Percentiles rank a stretch among this genome's conserved stretches.
Evolutionary conservation across 2,113 vertebrate genomes (phyloP).

Genomic region (Oplegnathus fasciatus): DNA sequence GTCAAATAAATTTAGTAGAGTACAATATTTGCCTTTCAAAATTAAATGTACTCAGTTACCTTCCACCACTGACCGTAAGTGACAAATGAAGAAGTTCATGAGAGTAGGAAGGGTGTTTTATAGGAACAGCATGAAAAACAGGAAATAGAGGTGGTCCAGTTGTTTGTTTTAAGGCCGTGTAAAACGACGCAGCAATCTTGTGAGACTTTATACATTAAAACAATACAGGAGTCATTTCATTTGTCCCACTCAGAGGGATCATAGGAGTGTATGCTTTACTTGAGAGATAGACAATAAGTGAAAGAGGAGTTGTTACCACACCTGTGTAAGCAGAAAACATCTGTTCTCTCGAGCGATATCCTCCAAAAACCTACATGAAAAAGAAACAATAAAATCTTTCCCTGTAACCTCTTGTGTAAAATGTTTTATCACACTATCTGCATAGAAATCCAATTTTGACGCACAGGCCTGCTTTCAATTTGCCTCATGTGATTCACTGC

Average conservation of each 20-base stretch:
- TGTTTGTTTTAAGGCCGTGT: conserved; percentile 5
- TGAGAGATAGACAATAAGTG: not conserved
- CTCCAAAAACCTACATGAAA: not conserved
- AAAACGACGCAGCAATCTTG: conserved; percentile 21
- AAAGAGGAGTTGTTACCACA: not conserved
- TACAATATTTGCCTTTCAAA: not conserved
- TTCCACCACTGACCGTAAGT: not conserved
- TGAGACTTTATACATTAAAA: conserved; percentile 5
- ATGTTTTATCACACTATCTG: conserved; percentile 31
- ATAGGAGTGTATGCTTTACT: not conserved
- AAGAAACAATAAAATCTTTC: conserved; percentile 4
- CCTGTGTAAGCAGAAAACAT: conserved; percentile 25
- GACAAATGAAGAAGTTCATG: not conserved
- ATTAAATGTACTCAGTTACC: not conserved
- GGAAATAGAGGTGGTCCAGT: conserved; percentile 1
- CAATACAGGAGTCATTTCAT: conserved; percentile 32
- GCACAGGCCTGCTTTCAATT: conserved; percentile 54
- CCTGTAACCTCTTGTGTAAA: conserved; percentile 6
- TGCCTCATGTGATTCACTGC: conserved; percentile 48
- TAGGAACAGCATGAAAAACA: conserved; percentile 38
- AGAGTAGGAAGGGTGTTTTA: conserved; percentile 19
- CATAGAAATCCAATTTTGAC: conserved; percentile 13
- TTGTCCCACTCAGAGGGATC: conserved; percentile 20
- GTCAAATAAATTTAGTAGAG: not conserved
- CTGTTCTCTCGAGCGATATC: not conserved